A percentile compares a stretch with the other conserved stretches of the same genome.
These are phyloP conservation scores for Diabrotica virgifera DNA, from an alignment of 1,140 invertebrate genomes.

Conservation along the genomic window DNA sequence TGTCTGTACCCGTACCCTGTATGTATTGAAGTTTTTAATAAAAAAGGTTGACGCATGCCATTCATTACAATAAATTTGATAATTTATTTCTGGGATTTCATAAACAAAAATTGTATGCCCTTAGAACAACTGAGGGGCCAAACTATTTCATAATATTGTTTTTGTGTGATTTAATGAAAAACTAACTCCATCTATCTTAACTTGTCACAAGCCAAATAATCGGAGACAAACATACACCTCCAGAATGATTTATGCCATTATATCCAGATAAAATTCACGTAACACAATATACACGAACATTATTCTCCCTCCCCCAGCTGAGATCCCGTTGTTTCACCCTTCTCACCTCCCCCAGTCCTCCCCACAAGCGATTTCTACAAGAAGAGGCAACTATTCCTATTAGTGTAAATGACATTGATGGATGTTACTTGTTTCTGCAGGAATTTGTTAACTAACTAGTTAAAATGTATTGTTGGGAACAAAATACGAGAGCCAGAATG, in stretches of 20 bases:
- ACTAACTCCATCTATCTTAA: no score
- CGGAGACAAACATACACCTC: no score
- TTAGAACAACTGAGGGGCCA: no score
- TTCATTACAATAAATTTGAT: no score
- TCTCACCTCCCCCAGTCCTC: background rate
- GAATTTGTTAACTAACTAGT: slow-evolving; percentile 16
- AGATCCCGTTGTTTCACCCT: background rate
- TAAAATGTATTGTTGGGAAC: slow-evolving; percentile 14
- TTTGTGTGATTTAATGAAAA: no score
- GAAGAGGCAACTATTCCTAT: slow-evolving; percentile 13
- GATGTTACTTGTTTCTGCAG: slow-evolving; percentile 18
- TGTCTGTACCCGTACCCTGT: no score
- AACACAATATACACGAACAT: background rate
- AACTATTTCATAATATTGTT: no score
- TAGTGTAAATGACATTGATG: slow-evolving; percentile 14
- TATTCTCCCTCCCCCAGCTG: background rate
- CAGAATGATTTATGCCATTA: background rate
- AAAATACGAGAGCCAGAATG: background rate
- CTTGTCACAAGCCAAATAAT: no score
- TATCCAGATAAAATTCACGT: slow-evolving; percentile 1
- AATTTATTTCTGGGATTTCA: no score
- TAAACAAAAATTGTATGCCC: no score
- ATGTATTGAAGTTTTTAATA: no score
- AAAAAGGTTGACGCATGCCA: no score
- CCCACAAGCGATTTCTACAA: background rate